Evolutionary conservation across 2,888 invertebrate genomes (phyloP), one percentile per base, ranked within the genome.

Genomic region (Cylloceria caligata): DNA sequence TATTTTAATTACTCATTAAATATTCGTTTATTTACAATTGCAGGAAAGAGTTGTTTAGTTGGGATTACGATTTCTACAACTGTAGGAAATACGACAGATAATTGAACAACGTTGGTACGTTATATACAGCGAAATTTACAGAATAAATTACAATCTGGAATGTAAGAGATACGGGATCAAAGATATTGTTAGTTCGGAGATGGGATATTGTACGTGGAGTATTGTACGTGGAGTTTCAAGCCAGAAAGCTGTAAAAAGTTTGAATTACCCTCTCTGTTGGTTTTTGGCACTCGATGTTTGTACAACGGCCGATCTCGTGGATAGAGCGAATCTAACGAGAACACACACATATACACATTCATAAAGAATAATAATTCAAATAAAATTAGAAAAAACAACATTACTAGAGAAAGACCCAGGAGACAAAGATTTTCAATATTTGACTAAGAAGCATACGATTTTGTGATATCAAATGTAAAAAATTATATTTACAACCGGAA

Each of bases 181-280:
- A 60, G 16, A 69, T 62, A 69, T 55, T 76, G 75, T 78, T 71
- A 52, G 34, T 67, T 39, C 16, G 36, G 69, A 30, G 6, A 2
- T 77, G 45, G 64, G 57, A 64, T 19, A 47, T 39, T 13, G 24
- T 45, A 57, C n/a, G n/a, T n/a, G n/a, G n/a, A n/a, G 24, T 34
- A 60, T 60, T 39, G 13, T 52, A 80, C 39, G 52, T 39, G 21
- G 36, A 60, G 27, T 34, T 42, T 36, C 6, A 73, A 65, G 69
- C 52, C 21, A 71, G 30, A 62, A 79, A 79, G 57, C 57, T 72
- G 71, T 79, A 72, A 60, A 84, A 85, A 64, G 49, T 57, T n/a
- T 68, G 69, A 80, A 85, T 94, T 94, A 94, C 94, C 94, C 93
- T 93, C 92, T 93, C 93, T 94, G 90, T 94, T 94, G 84, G 93